phyloP scores from a whole-genome alignment of 2,113 vertebrate species.

The Leuciscus idus region DNA sequence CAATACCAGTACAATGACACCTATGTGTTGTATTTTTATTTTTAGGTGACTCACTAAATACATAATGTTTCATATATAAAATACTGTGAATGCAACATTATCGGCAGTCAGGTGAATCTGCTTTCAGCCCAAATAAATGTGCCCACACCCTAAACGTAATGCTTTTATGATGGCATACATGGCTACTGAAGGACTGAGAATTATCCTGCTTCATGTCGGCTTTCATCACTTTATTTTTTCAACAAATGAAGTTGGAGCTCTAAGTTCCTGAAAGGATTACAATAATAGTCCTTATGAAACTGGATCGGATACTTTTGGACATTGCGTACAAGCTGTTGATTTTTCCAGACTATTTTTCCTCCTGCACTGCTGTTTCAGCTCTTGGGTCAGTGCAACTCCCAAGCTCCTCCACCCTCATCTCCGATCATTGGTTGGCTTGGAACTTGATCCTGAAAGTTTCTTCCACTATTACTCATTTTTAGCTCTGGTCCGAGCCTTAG shows the following conservation, averaged over 20 bases:
- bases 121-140: conserved; percentile 15
- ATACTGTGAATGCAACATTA: background rate
- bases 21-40: background rate
- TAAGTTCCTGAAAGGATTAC: conserved; percentile 53
- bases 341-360: conserved; percentile 49
- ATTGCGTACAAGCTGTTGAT: conserved; percentile 53
- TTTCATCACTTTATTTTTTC: conserved; percentile 54
- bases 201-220: conserved; percentile 45
- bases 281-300: conserved; percentile 54
- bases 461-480: conserved; percentile 35
- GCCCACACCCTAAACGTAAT: conserved; percentile 40
- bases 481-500: conserved; percentile 23
- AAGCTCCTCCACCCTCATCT: conserved; percentile 9
- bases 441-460: conserved; percentile 55
- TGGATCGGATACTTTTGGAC: conserved; percentile 45
- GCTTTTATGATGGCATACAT: conserved; percentile 47
- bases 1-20: background rate
- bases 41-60: conserved; percentile 1
- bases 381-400: conserved; percentile 10
- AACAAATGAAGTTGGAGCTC: conserved; percentile 41
- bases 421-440: conserved; percentile 30
- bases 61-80: background rate
- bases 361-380: conserved; percentile 27
- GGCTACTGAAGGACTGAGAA: conserved; percentile 47
- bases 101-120: background rate